phyloP scores from a whole-genome alignment of 2,797 vertebrate species.

The Characodon lateralis region DNA sequence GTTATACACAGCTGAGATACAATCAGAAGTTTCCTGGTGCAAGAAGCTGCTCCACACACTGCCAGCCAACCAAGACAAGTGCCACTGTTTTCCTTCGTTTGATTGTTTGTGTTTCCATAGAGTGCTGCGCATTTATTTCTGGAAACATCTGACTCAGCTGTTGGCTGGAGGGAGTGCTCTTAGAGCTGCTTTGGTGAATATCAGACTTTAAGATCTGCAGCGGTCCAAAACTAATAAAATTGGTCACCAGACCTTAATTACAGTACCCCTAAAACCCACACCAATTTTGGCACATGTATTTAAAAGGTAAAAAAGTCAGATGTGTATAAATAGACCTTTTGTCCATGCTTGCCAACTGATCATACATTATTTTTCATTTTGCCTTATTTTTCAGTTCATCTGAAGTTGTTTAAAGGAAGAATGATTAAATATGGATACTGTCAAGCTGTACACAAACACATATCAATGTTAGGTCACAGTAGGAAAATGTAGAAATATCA shows the following conservation, averaged over 20 bases:
- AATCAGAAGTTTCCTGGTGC: constrained; percentile 25
- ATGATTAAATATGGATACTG: constrained; percentile 17
- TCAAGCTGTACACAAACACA: constrained; percentile 40
- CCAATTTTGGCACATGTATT: constrained; percentile 15
- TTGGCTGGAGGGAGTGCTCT: constrained; percentile 39
- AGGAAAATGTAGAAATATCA: constrained; percentile 71
- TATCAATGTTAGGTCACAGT: constrained; percentile 48
- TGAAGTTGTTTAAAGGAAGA: constrained; percentile 4
- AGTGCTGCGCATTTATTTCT: constrained; percentile 58
- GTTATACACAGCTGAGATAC: constrained; percentile 31
- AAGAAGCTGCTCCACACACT: constrained; percentile 20
- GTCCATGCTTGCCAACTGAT: background rate
- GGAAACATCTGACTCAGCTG: constrained; percentile 67
- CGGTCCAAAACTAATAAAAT: constrained; percentile 59
- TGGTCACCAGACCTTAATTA: constrained; percentile 51
- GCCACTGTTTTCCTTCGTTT: constrained; percentile 37
- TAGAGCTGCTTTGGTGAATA: constrained; percentile 47
- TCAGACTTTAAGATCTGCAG: constrained; percentile 43
- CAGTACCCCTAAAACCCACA: constrained; percentile 32
- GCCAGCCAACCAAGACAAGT: constrained; percentile 34
- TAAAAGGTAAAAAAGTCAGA: constrained; percentile 63
- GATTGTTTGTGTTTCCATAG: constrained; percentile 49
- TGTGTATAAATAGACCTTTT: constrained; percentile 10
- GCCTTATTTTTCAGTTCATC: constrained; percentile 13
- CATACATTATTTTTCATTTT: background rate